These are phyloP conservation scores for Aspidiotus destructor DNA, from an alignment of 2,888 invertebrate genomes.

Conservation along the genomic window DNA sequence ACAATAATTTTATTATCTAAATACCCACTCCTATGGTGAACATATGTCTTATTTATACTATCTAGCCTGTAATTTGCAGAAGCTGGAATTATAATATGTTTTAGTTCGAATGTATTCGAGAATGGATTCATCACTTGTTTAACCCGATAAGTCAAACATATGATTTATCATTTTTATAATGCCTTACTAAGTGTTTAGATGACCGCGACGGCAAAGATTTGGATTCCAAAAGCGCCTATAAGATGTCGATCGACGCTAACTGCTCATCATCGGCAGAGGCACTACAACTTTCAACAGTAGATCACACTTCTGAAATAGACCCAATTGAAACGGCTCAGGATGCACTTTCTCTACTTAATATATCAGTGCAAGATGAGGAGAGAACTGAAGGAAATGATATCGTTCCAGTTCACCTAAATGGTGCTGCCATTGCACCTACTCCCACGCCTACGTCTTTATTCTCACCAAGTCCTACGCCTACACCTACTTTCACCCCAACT, in stretches of 20 bases:
- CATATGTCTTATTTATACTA: too few species aligned
- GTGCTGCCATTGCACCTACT: too few species aligned
- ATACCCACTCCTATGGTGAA: too few species aligned
- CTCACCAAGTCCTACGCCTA: background rate
- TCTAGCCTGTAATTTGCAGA: too few species aligned
- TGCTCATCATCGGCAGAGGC: slow-evolving; percentile 33
- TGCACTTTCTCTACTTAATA: slow-evolving; percentile 31
- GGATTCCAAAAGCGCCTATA: slow-evolving; percentile 32
- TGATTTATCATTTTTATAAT: background rate
- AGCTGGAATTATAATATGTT: too few species aligned
- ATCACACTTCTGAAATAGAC: slow-evolving; percentile 29
- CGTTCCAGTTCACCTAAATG: background rate
- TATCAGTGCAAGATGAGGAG: background rate
- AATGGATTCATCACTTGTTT: too few species aligned
- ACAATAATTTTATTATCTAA: too few species aligned
- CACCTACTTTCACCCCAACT: slow-evolving; percentile 15
- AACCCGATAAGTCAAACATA: too few species aligned
- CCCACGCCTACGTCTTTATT: background rate
- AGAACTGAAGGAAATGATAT: too few species aligned
- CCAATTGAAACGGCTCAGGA: slow-evolving; percentile 38
- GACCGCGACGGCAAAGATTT: slow-evolving; percentile 34
- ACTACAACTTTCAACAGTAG: slow-evolving; percentile 35
- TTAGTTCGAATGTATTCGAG: too few species aligned
- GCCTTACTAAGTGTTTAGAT: slow-evolving; percentile 36
- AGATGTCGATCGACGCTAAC: slow-evolving; percentile 34